Percentiles rank a stretch among this genome's conserved stretches.
phyloP scores from a whole-genome alignment of 1,140 invertebrate genomes.

The Solenopsis fugax region DNA sequence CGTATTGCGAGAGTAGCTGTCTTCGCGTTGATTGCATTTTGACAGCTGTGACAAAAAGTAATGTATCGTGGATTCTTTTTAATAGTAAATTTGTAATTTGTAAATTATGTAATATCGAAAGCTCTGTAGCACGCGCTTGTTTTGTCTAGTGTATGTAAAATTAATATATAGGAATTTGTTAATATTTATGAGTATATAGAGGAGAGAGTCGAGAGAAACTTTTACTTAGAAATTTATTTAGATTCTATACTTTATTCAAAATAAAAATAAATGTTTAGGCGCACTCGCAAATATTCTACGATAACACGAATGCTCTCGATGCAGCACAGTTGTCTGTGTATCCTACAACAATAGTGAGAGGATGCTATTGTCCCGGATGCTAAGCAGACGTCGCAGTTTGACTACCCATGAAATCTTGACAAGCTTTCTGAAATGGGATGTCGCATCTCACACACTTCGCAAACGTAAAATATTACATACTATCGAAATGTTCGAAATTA shows the following conservation, averaged over 20 bases:
- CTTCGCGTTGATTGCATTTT: no score
- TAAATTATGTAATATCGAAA: no score
- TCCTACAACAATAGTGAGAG: slow-evolving; percentile 39
- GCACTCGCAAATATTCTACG: slow-evolving; percentile 34
- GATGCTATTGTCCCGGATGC: slow-evolving; percentile 45
- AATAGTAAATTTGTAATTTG: no score
- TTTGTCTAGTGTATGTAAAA: background rate
- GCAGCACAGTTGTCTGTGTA: background rate
- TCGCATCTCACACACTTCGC: slow-evolving; percentile 29
- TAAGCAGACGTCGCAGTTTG: slow-evolving; percentile 22
- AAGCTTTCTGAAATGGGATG: slow-evolving; percentile 46
- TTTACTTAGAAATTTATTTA: background rate
- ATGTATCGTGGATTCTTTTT: no score
- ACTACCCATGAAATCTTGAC: slow-evolving; percentile 58
- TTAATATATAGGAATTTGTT: background rate
- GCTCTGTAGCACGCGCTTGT: no score
- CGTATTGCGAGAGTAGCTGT: no score
- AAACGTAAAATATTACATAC: background rate
- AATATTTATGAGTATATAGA: background rate
- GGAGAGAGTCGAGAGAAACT: background rate
- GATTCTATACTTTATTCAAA: background rate
- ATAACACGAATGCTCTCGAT: background rate
- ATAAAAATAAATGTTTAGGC: background rate
- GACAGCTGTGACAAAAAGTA: no score
- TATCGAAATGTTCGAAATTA: background rate